phyloP scores from a whole-genome alignment of 2,888 invertebrate genomes.

The Tetranychus piercei region DNA sequence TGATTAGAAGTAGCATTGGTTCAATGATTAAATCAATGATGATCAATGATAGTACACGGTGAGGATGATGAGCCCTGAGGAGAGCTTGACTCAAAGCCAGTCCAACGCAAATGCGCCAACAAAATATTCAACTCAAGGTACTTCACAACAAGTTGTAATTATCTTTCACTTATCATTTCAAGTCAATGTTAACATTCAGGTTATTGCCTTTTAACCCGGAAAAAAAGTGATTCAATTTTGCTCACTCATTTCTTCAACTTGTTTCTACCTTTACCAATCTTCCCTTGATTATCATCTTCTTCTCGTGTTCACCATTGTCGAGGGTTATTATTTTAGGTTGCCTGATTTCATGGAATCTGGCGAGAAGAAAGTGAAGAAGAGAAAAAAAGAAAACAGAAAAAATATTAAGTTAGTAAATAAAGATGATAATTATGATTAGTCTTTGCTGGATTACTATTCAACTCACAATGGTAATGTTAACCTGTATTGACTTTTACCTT shows the following conservation, averaged over 20 bases:
- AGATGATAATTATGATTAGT: background rate
- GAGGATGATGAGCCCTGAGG: background rate
- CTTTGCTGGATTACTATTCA: too few relatives aligned
- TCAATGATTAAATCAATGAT: background rate
- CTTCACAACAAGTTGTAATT: too few relatives aligned
- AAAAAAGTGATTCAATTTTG: background rate
- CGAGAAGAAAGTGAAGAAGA: background rate
- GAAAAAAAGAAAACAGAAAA: background rate
- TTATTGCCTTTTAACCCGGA: slow-evolving; percentile 1
- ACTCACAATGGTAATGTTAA: background rate
- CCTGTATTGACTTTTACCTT: background rate
- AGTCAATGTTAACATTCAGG: background rate
- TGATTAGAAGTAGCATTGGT: background rate
- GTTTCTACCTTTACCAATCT: background rate
- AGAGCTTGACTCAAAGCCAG: background rate
- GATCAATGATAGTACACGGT: background rate
- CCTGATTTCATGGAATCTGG: background rate
- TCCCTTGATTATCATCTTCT: background rate
- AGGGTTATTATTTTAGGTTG: background rate
- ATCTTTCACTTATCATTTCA: background rate
- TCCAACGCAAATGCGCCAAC: too few relatives aligned
- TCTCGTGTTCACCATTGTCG: background rate
- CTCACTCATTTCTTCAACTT: background rate
- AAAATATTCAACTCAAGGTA: too few relatives aligned
- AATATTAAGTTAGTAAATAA: background rate